A percentile compares a stretch with the other conserved stretches of the same genome.
Conservation (phyloP, 2,797 vertebrate genomes). For the Yasuhikotakia modesta region DNA sequence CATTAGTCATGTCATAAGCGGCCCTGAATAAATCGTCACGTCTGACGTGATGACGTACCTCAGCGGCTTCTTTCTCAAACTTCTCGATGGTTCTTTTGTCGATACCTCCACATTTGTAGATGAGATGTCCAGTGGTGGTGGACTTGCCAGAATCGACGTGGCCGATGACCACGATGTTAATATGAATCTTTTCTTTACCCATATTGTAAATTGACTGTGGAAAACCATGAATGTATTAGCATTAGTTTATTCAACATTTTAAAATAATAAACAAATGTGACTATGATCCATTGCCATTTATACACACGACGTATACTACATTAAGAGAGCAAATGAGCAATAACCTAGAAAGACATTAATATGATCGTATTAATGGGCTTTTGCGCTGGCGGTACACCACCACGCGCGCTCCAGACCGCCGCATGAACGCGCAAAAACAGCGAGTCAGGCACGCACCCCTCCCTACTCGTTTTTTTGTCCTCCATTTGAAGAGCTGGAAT, state of each 20-base stretch:
- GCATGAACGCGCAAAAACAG: background rate
- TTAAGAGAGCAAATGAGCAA: background rate
- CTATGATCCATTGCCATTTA: no score
- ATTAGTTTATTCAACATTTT: no score
- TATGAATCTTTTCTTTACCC: conserved; percentile 81
- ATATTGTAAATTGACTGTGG: conserved; percentile 66
- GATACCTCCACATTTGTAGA: conserved; percentile 81
- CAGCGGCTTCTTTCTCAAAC: conserved; percentile 81
- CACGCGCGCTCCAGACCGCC: background rate
- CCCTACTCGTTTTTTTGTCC: conserved; percentile 38
- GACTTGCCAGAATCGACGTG: conserved; percentile 83
- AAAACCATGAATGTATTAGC: conserved; percentile 35
- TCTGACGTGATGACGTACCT: conserved; percentile 67
- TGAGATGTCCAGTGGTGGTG: conserved; percentile 80
- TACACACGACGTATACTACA: background rate
- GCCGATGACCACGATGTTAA: conserved; percentile 83
- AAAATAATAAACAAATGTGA: no score
- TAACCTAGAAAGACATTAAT: no score
- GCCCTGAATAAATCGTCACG: background rate
- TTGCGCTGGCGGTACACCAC: background rate
- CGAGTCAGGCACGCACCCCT: conserved; percentile 29
- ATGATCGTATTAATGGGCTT: no score
- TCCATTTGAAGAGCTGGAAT: conserved; percentile 71
- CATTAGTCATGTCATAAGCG: conserved; percentile 45
- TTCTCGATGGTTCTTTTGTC: conserved; percentile 83